A percentile compares a stretch with the other conserved stretches of the same genome.
phyloP scores from a whole-genome alignment of 1,140 invertebrate species.

The Campodea augens region DNA sequence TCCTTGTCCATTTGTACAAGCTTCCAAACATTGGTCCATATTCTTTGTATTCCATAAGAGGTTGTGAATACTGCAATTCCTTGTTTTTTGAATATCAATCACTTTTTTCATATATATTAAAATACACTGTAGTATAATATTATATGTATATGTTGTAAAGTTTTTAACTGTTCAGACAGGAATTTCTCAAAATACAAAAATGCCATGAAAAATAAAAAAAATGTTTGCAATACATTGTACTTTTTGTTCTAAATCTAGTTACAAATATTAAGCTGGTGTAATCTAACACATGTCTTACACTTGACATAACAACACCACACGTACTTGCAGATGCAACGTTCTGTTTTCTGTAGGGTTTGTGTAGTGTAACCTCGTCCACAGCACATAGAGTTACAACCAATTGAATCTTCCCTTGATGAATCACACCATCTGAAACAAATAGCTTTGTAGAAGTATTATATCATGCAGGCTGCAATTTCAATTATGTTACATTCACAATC shows the following conservation, averaged over 20 bases:
- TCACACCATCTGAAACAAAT: slow-evolving; percentile 45
- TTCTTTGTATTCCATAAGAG: no score
- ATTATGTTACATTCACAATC: no score
- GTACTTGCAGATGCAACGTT: slow-evolving; percentile 74
- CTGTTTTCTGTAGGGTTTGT: slow-evolving; percentile 39
- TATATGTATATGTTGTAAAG: background rate
- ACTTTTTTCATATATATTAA: no score
- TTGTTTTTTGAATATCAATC: no score
- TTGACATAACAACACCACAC: slow-evolving; percentile 80
- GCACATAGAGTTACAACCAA: slow-evolving; percentile 66
- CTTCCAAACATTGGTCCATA: no score
- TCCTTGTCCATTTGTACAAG: no score
- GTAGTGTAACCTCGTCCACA: slow-evolving; percentile 67
- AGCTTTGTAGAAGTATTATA: no score
- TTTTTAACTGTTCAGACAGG: background rate
- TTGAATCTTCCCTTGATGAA: slow-evolving; percentile 41
- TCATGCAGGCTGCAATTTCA: no score
- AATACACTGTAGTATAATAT: background rate
- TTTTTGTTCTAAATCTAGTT: background rate
- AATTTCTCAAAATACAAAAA: background rate
- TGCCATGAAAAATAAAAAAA: background rate
- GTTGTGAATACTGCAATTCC: no score
- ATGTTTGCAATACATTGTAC: background rate
- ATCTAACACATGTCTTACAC: slow-evolving; percentile 55
- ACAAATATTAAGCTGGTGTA: slow-evolving; percentile 29